Evolutionary conservation across 2,888 invertebrate genomes (phyloP).

Genomic region (Strigamia maritima): DNA sequence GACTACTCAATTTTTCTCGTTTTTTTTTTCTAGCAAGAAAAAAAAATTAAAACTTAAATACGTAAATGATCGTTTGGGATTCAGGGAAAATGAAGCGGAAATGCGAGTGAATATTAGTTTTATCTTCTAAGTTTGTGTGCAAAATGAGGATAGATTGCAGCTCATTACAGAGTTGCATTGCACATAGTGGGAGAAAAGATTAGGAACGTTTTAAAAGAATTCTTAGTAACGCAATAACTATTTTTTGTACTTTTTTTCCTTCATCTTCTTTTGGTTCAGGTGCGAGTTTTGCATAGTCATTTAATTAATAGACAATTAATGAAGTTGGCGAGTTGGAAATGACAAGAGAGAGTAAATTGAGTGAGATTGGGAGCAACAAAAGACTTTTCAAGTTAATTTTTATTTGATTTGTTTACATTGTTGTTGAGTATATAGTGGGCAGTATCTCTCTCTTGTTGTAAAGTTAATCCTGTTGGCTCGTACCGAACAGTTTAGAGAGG

Average conservation of each 20-base stretch:
- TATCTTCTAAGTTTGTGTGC: neutral
- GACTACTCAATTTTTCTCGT: neutral
- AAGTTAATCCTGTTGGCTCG: slow-evolving; percentile 4
- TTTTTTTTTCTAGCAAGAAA: neutral
- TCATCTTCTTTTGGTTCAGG: neutral
- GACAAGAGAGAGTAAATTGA: neutral
- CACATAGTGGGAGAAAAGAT: neutral
- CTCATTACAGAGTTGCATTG: neutral
- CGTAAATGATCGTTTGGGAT: neutral
- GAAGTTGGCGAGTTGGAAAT: slow-evolving; percentile 4
- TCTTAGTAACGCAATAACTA: neutral
- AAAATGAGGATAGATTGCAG: slow-evolving; percentile 10
- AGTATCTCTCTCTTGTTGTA: slow-evolving; percentile 7
- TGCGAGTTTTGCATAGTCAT: neutral
- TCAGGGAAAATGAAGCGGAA: slow-evolving; percentile 9
- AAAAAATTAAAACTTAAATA: neutral
- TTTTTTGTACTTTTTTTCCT: neutral
- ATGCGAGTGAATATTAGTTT: slow-evolving; percentile 4
- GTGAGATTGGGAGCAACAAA: neutral
- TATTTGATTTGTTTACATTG: slow-evolving; percentile 5
- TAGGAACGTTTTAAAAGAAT: neutral
- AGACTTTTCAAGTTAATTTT: slow-evolving; percentile 8
- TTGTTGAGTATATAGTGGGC: neutral
- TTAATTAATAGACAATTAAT: slow-evolving; percentile 15
- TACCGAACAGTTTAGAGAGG: neutral